phyloP scores from a whole-genome alignment of 2,113 vertebrate genomes.

The Pygoscelis adeliae region DNA sequence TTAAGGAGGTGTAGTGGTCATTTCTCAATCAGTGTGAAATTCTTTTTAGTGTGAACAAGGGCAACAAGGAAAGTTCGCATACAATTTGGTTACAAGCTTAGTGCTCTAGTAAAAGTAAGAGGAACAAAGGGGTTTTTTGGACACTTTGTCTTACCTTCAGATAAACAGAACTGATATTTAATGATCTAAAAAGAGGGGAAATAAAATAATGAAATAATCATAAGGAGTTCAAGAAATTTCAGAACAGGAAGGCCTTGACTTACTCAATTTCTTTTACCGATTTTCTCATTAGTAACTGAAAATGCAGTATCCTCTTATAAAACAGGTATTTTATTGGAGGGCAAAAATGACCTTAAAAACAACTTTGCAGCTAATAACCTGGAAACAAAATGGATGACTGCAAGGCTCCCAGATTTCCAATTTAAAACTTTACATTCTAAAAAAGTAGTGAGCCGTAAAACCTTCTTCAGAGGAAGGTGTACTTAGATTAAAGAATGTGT shows the following conservation, averaged over 20 bases:
- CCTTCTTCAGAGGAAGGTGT: neutral
- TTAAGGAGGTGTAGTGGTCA: constrained; percentile 74
- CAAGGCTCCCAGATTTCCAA: neutral
- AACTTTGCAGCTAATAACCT: neutral
- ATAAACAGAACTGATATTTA: constrained; percentile 98
- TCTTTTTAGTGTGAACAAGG: constrained; percentile 81
- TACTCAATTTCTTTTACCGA: constrained; percentile 72
- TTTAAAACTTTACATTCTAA: neutral
- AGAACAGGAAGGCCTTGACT: constrained; percentile 83
- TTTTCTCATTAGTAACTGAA: constrained; percentile 75
- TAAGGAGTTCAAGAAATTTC: constrained; percentile 80
- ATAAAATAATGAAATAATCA: constrained; percentile 84
- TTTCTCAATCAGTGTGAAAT: constrained; percentile 75
- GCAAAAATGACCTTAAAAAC: neutral
- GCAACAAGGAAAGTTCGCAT: constrained; percentile 76
- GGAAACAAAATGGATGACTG: neutral
- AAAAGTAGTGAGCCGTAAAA: neutral
- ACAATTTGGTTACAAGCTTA: constrained; percentile 78
- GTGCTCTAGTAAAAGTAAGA: constrained; percentile 76
- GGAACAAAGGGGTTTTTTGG: constrained; percentile 76
- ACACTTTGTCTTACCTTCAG: constrained; percentile 95
- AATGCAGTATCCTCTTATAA: constrained; percentile 81
- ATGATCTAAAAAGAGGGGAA: constrained; percentile 97
- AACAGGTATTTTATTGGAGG: neutral
- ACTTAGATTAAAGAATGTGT: neutral